Evolutionary conservation across 2,888 invertebrate genomes (phyloP), one percentile per base, ranked within the genome.

Genomic region (Luperina testacea): DNA sequence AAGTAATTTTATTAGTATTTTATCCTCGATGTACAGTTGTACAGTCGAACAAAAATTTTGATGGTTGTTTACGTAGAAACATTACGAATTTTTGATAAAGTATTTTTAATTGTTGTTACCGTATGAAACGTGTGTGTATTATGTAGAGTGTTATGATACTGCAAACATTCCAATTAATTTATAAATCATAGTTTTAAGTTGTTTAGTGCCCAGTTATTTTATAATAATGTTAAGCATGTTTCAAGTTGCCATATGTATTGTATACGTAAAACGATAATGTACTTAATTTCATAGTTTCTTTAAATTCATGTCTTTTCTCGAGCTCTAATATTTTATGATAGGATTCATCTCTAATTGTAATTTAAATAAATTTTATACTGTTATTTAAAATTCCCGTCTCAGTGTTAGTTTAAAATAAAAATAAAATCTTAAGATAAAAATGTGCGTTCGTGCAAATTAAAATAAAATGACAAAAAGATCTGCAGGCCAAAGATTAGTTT

Each of bases 401-500:
- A 94, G 94, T 94, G 94, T 94, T 94, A 94, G 93, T 85, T 88
- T 85, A 88, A 89, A 89, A 74, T 75, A 86, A 75, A 87, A 86
- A 38, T 32, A 87, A 87, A 78, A 69, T 84, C 64, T 81, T 87
- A 89, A 89, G 82, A 84, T 78, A 82, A 81, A 85, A 86, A 90
- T 89, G 93, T 93, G 93, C 92, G 85, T 89, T 87, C 88, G 96
- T 95, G 95, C 95, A 94, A 94, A 93, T 92, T 88, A 91, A 89
- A 90, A 91, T 87, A 88, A 85, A 87, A 88, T 89, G 85, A 84
- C 88, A 89, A 88, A 90, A 95, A 95, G 96, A 96, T 96, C 96
- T 96, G 96, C 92, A 94, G 95, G 95, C 96, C 96, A 96, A 96
- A 96, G 96, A 96, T 95, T 96, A 96, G 94, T 92, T 92, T 92